Evolutionary conservation across 2,113 vertebrate genomes (phyloP).

Genomic region (Rattus rattus): DNA sequence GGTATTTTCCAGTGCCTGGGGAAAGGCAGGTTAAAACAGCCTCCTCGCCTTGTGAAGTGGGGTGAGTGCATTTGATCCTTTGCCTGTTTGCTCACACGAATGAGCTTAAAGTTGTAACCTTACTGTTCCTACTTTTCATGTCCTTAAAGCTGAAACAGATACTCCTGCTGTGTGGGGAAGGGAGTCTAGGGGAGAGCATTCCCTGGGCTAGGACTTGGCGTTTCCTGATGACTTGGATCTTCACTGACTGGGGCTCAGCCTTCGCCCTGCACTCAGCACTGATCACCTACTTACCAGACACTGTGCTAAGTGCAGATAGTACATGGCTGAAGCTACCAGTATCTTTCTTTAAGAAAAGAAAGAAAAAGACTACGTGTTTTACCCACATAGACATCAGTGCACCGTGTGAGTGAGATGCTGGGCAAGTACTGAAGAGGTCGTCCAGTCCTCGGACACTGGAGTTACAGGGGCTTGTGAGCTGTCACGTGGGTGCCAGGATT

Average conservation of each 20-base stretch:
- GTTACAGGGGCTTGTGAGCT: background rate
- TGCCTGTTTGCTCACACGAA: constrained; percentile 18
- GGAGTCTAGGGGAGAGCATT: background rate
- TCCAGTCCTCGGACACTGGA: background rate
- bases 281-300: background rate
- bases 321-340: background rate
- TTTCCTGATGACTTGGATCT: constrained; percentile 7
- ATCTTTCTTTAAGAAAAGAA: background rate
- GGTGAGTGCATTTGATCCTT: constrained; percentile 50
- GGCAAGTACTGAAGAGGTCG: background rate
- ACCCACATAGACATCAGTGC: background rate
- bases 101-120: constrained; percentile 12
- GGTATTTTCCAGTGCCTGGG: background rate
- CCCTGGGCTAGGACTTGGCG: background rate
- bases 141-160: constrained; percentile 32
- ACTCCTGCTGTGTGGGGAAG: background rate
- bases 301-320: constrained; percentile 18
- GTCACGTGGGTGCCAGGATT: background rate
- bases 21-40: background rate
- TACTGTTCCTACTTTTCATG: constrained; percentile 20
- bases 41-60: constrained; percentile 40
- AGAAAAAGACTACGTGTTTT: background rate
- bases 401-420: background rate
- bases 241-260: background rate
- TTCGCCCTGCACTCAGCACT: background rate